Base-by-base conservation (phyloP, 2,113 vertebrate genomes). In the Saguinus imperator region DNA sequence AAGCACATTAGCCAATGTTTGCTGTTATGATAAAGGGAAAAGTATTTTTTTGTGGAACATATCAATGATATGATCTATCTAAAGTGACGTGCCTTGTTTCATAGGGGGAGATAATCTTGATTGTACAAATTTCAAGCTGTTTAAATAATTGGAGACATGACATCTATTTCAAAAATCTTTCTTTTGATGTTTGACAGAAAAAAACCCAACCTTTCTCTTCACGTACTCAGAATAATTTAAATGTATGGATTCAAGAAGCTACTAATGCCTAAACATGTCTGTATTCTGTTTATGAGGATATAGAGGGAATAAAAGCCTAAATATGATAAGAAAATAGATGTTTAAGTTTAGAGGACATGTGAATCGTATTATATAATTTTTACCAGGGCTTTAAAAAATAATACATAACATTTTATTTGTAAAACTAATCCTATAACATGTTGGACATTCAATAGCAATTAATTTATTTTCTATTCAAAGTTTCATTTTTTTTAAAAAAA, bases 131-230 rank as follows among this genome's bases (percentile, higher is more conserved):
- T 57, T 87, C 64, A 92, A 43, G 40, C 13, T 85, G 89, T 23
- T 61, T 91, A 87, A 90, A 57, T 87, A 97, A 55, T 3, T 81
- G 48, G 52, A 91, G 18, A 83, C 32, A 64, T 87, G 52, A 73
- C 29, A 82, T 72, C 11, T 70, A 11, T 75, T 94, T 52, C 35
- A 72, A 77, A 84, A 79, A 80, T 29, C 0, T 27, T 43, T 37
- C 37, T 37, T 80, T 45, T 57, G 16, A 73, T n/a, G 27, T 77
- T 32, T 82, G 43, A 82, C 27, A 64, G 37, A 6, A 5, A 57
- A 92, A 82, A 9, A 18, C 4, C 58, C 50, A 64, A 25, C 5
- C 0, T n/a, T 87, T 92, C 75, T 64, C 29, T 72, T 83, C 21
- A 40, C 20, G 66, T 23, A 43, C 11, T 70, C 52, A 72, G 5